Conservation (phyloP, 2,888 invertebrate genomes). For the Diloba caeruleocephala region DNA sequence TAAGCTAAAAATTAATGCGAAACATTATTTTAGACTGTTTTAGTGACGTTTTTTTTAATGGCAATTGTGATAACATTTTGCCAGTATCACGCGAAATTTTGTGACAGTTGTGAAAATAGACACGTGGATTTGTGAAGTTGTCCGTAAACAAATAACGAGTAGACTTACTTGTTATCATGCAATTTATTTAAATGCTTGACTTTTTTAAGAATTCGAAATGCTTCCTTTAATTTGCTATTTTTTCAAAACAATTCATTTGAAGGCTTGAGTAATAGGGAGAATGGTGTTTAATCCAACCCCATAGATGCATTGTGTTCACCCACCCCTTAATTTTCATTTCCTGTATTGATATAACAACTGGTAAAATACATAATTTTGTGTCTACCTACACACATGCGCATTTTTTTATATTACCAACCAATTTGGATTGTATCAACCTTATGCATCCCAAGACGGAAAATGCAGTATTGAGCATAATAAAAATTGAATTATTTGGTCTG, state of each 20-base stretch:
- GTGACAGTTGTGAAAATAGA: no score
- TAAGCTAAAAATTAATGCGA: slow-evolving; percentile 8
- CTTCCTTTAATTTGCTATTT: not conserved
- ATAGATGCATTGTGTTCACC: slow-evolving; percentile 30
- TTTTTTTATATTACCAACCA: slow-evolving; percentile 1
- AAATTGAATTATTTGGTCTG: no score
- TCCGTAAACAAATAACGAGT: no score
- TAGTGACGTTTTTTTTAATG: no score
- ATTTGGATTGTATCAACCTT: not conserved
- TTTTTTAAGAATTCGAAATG: not conserved
- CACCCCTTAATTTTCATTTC: slow-evolving; percentile 59
- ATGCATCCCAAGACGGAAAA: no score
- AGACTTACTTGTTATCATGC: no score
- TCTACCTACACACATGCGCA: not conserved
- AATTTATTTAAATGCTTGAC: not conserved
- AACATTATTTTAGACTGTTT: no score
- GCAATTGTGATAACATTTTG: no score
- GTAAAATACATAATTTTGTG: slow-evolving; percentile 29
- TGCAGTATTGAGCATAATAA: no score
- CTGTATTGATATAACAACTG: slow-evolving; percentile 66
- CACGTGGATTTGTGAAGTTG: no score
- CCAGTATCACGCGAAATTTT: no score
- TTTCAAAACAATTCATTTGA: slow-evolving; percentile 17
- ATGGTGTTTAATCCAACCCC: slow-evolving; percentile 37
- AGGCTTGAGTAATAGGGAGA: slow-evolving; percentile 21